phyloP scores from a whole-genome alignment of 2,113 vertebrate species.

The Phrynosoma platyrhinos region DNA sequence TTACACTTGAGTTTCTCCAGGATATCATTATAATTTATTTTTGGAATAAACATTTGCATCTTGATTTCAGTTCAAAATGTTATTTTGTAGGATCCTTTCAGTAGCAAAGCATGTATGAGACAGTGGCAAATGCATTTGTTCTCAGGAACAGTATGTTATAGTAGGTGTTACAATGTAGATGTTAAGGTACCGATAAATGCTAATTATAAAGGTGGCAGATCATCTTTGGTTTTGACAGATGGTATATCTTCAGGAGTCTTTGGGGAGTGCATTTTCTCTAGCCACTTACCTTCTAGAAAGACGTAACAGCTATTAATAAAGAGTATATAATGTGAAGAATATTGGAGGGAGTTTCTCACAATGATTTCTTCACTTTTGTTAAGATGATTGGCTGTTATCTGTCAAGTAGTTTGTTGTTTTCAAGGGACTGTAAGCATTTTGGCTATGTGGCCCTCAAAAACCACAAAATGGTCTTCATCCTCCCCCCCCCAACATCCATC shows the following conservation, averaged over 20 bases:
- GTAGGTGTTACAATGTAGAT: slow-evolving; percentile 78
- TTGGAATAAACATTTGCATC: slow-evolving; percentile 63
- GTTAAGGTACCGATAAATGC: slow-evolving; percentile 74
- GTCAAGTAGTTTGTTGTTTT: not conserved
- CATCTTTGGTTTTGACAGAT: slow-evolving; percentile 79
- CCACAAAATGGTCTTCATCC: not conserved
- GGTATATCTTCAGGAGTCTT: slow-evolving; percentile 76
- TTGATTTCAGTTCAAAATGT: slow-evolving; percentile 61
- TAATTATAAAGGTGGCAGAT: slow-evolving; percentile 81
- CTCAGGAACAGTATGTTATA: slow-evolving; percentile 66
- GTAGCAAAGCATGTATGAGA: slow-evolving; percentile 32
- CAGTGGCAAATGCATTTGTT: slow-evolving; percentile 37
- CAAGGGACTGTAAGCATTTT: not conserved
- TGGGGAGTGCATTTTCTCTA: slow-evolving; percentile 65
- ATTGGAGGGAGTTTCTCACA: slow-evolving; percentile 43
- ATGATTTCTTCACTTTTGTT: not conserved
- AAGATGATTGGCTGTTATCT: not conserved
- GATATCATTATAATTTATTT: slow-evolving; percentile 52
- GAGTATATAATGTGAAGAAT: slow-evolving; percentile 39
- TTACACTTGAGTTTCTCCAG: slow-evolving; percentile 34
- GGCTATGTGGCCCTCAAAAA: too few relatives aligned
- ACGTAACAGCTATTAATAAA: slow-evolving; percentile 63
- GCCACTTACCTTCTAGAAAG: slow-evolving; percentile 67
- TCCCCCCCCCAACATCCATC: not conserved
- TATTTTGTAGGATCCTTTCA: slow-evolving; percentile 39